Percentiles rank a stretch among this genome's conserved stretches.
Evolutionary conservation across 2,113 vertebrate species (phyloP).

Genomic region (Anarrhichthys ocellatus): DNA sequence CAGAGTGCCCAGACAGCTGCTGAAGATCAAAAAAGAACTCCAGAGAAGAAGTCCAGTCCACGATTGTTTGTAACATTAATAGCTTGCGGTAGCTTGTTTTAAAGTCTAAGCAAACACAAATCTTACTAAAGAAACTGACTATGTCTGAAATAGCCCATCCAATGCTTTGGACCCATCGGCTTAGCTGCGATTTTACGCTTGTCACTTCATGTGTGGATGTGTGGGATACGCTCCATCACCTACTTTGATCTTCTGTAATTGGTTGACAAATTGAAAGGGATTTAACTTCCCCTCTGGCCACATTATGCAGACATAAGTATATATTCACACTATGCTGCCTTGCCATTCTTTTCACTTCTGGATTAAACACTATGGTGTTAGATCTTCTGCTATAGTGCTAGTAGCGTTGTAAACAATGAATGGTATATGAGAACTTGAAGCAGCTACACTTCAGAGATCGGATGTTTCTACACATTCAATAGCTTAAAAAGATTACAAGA

Average conservation of each 20-base stretch:
- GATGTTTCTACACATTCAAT: background rate
- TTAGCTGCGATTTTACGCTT: background rate
- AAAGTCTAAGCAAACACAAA: background rate
- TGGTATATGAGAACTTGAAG: background rate
- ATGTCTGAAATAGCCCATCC: background rate
- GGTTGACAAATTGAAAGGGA: constrained; percentile 24
- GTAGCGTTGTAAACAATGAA: background rate
- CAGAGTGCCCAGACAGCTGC: background rate
- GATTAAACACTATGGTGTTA: background rate
- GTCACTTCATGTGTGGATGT: background rate
- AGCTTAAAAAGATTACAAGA: too few species aligned
- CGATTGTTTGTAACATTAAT: constrained; percentile 5
- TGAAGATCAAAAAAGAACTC: constrained; percentile 17
- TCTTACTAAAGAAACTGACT: background rate
- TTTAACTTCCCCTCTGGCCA: constrained; percentile 10
- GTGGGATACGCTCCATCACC: background rate
- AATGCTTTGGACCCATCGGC: background rate
- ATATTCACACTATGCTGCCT: background rate
- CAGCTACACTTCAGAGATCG: background rate
- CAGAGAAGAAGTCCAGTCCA: constrained; percentile 10
- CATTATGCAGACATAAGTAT: constrained; percentile 18
- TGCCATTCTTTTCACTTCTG: background rate
- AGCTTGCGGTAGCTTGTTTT: too few species aligned
- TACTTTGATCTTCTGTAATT: constrained; percentile 28
- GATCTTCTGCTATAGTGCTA: background rate